These are phyloP conservation scores for Mirounga angustirostris DNA, from an alignment of 2,113 vertebrate species.

Conservation along the genomic window DNA sequence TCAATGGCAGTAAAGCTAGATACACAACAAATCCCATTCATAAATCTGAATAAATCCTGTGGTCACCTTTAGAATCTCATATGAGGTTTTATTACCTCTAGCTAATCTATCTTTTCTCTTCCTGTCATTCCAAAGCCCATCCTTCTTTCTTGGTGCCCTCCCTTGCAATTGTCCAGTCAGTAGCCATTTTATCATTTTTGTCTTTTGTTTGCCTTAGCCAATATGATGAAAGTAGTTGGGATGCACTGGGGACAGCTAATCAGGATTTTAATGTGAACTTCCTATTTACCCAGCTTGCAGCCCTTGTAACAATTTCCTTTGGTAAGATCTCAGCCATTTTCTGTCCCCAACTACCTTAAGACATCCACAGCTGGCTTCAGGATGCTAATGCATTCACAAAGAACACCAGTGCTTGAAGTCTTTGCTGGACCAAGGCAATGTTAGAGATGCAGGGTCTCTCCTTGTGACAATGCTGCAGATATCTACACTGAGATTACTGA, in stretches of 20 bases:
- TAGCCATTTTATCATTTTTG: not conserved
- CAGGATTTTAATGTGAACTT: not conserved
- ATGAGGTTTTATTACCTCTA: conserved; percentile 3
- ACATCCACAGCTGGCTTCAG: not conserved
- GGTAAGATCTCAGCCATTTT: not conserved
- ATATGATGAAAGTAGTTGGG: not conserved
- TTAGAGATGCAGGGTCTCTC: not conserved
- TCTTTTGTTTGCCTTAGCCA: not conserved
- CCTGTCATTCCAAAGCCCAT: not conserved
- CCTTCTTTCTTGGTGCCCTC: not conserved
- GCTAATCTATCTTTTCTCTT: not conserved
- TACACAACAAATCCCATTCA: not conserved
- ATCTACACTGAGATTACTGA: not conserved
- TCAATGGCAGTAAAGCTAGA: not conserved
- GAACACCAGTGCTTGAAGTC: not conserved
- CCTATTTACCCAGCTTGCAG: not conserved
- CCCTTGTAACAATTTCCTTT: not conserved
- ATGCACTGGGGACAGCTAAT: not conserved
- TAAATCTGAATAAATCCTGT: conserved; percentile 10
- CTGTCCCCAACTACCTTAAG: not conserved
- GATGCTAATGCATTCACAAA: not conserved
- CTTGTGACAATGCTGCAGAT: not conserved
- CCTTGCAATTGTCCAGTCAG: not conserved
- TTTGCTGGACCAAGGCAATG: not conserved
- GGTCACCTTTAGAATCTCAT: conserved; percentile 30